Base-by-base conservation (phyloP, 2,888 invertebrate genomes). In the Tetanocera ferruginea region DNA sequence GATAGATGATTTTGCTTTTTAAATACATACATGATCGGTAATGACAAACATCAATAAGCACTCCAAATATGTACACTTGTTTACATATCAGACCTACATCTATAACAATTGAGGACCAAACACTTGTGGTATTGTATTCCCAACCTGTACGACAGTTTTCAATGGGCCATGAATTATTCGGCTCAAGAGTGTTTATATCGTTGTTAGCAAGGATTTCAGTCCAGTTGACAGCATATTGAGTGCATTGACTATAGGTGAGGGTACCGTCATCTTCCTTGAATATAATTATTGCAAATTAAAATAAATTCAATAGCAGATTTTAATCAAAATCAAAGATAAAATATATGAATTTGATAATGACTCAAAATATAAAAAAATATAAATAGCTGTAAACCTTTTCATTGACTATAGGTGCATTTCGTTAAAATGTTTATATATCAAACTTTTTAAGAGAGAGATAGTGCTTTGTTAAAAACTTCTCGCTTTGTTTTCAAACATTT, bases 91-190 rank as follows among this genome's bases (percentile, higher is more conserved):
- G 79, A 87, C 92, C 91, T 91, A 96, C 95, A 90, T 97, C 96
- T 82, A 95, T 95, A 23, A 97, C 96, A 83, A 96, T 93, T 14
- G 96, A 96, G 1, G 96, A 96, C 81, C 90, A 90, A 4, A 95
- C 91, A 86, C 92, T 92, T 5, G 93, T 92, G 73, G 90, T 92
- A 83, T 96, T 92, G 85, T 95, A 97, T 84, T 95, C 95, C 93
- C 95, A 96, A 43, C 96, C 96, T 86, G 95, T 92, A 62, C 91
- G 86, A 86, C 96, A 97, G 6, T 91, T 90, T 84, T 95, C 94
- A 5, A 91, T 88, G 0, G 93, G 91, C 94, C 94, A 95, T 2
- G 91, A 90, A 17, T 86, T 81, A 83, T 93, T 93, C 2, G 91
- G 89, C 51, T 83, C 83, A 80, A 90, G 87, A 17, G 64, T 17